A percentile compares a stretch with the other conserved stretches of the same genome.
Evolutionary conservation across 2,113 vertebrate genomes (phyloP).

Genomic region (Ophthalmolycus amberensis): DNA sequence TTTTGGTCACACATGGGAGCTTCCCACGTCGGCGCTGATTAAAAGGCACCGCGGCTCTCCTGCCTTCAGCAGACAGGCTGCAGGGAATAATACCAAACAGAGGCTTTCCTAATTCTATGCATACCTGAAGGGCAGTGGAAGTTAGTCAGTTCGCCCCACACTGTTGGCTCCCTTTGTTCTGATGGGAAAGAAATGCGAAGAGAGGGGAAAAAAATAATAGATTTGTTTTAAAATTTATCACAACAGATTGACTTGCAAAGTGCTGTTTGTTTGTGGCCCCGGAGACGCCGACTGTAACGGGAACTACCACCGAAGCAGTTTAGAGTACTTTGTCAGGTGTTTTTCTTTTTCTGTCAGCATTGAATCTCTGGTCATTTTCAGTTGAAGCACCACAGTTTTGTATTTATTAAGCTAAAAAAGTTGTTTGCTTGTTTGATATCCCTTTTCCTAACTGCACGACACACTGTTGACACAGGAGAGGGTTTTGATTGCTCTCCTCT

Average conservation of each 20-base stretch:
- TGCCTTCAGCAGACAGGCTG: slow-evolving; percentile 57
- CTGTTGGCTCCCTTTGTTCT: slow-evolving; percentile 54
- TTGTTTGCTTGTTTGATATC: not conserved
- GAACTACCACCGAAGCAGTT: not conserved
- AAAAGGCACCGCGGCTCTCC: slow-evolving; percentile 68
- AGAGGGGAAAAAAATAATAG: not conserved
- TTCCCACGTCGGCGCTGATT: slow-evolving; percentile 72
- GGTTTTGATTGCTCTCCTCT: not conserved
- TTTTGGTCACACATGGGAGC: slow-evolving; percentile 74
- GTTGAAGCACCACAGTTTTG: not conserved
- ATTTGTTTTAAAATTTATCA: slow-evolving; percentile 1
- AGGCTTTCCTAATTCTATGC: slow-evolving; percentile 71
- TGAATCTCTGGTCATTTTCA: not conserved
- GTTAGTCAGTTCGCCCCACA: slow-evolving; percentile 51
- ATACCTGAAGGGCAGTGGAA: slow-evolving; percentile 74
- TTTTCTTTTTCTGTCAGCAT: not conserved
- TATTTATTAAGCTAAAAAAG: not conserved
- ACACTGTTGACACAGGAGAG: not conserved
- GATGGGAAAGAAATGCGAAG: slow-evolving; percentile 45
- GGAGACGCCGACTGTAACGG: not conserved
- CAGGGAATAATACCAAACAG: slow-evolving; percentile 69
- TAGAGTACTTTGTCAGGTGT: not conserved
- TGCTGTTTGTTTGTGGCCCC: not conserved
- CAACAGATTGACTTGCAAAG: not conserved
- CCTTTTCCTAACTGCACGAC: not conserved